Percentiles rank a stretch among this genome's conserved stretches.
Conservation (phyloP, 2,797 vertebrate genomes). For the Eospalax fontanierii region DNA sequence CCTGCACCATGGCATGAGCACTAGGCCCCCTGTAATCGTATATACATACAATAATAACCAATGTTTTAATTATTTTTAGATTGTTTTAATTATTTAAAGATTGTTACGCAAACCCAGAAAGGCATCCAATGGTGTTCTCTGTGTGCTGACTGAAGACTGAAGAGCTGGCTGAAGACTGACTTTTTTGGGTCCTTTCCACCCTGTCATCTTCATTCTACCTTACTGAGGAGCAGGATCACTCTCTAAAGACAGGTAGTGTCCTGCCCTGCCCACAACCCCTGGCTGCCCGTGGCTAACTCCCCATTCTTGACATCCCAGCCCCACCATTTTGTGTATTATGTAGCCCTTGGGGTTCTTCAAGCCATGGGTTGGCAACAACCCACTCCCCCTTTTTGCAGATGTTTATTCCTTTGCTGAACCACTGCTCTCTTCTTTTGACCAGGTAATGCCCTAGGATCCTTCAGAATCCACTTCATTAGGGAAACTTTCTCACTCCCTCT, state of each 20-base stretch:
- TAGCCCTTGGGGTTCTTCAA: not conserved
- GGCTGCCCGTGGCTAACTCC: not conserved
- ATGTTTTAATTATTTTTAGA: too few species aligned
- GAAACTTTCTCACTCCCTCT: not conserved
- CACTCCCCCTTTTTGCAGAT: accelerated
- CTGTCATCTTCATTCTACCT: too few species aligned
- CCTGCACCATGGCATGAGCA: not conserved
- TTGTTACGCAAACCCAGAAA: not conserved
- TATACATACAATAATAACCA: not conserved
- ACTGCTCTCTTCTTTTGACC: not conserved
- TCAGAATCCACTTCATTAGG: not conserved
- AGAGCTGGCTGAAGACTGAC: not conserved
- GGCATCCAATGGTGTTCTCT: not conserved
- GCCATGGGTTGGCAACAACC: too few species aligned
- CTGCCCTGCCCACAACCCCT: not conserved
- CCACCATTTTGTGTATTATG: not conserved
- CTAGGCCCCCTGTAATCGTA: not conserved
- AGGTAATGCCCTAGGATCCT: not conserved
- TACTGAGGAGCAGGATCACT: accelerated
- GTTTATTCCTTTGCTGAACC: not conserved
- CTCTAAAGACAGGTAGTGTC: not conserved
- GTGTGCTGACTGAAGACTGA: accelerated
- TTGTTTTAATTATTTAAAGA: too few species aligned
- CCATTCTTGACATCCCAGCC: too few species aligned
- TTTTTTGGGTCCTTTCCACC: accelerated